Evolutionary conservation across 2,797 vertebrate genomes (phyloP).

Genomic region (Pantherophis vulpinus): DNA sequence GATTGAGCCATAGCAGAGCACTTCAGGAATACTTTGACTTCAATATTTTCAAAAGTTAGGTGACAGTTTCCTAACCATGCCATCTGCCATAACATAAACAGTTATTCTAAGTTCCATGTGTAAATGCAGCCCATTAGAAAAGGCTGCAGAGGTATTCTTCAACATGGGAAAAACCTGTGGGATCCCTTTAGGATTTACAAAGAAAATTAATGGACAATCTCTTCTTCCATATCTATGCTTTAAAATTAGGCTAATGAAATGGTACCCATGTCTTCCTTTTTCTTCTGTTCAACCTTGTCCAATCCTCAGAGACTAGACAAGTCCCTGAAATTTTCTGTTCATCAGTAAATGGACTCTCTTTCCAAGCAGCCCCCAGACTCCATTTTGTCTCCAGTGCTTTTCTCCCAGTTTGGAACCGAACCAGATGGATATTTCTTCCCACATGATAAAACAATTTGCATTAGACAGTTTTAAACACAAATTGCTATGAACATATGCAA

Average conservation of each 20-base stretch:
- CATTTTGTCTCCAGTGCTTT: too few species aligned
- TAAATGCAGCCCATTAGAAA: not conserved
- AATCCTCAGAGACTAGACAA: too few species aligned
- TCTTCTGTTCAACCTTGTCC: not conserved
- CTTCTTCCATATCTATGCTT: not conserved
- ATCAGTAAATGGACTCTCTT: too few species aligned
- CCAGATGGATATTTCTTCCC: too few species aligned
- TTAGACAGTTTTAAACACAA: not conserved
- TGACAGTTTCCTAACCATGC: not conserved
- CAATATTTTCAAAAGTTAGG: not conserved
- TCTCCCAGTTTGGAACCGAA: too few species aligned
- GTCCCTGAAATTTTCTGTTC: too few species aligned
- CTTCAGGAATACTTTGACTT: not conserved
- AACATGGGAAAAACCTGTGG: not conserved
- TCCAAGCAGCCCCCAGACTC: too few species aligned
- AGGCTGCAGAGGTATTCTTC: not conserved
- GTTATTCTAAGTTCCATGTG: not conserved
- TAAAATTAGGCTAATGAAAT: not conserved
- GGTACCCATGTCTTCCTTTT: not conserved
- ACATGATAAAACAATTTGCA: not conserved
- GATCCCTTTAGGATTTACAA: not conserved
- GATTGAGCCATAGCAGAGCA: not conserved
- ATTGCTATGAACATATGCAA: not conserved
- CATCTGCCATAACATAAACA: not conserved
- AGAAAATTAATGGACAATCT: not conserved